Percentiles rank a stretch among this genome's conserved stretches.
Conservation (phyloP, 2,113 vertebrate species). For the Cercopithecus mona region DNA sequence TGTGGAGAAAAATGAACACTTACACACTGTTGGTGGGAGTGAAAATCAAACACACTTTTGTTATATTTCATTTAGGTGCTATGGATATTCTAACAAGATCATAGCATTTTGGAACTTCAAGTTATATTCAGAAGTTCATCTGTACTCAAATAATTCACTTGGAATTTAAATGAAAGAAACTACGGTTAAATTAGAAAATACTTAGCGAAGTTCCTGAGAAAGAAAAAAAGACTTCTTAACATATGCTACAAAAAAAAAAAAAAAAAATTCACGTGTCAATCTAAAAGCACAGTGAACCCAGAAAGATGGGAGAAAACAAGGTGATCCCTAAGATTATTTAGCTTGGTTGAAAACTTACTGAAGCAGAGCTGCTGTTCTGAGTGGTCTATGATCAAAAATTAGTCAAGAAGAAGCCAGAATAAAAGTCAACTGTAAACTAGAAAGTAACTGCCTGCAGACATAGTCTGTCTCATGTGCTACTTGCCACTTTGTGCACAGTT, state of each 20-base stretch:
- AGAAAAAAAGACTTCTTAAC: not conserved
- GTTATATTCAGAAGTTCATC: not conserved
- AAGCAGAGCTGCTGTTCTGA: too few species aligned
- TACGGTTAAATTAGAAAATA: not conserved
- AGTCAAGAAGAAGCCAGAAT: too few species aligned
- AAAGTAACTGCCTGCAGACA: too few species aligned
- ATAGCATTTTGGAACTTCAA: slow-evolving; percentile 24
- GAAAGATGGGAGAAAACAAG: not conserved
- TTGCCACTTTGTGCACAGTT: too few species aligned
- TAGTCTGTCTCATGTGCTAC: too few species aligned
- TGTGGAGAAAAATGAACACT: too few species aligned
- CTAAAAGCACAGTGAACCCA: not conserved
- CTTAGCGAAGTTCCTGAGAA: not conserved
- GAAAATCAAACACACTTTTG: not conserved
- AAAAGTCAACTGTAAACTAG: too few species aligned
- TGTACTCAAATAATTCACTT: not conserved
- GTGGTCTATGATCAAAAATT: too few species aligned
- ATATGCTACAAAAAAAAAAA: not conserved
- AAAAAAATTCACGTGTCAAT: not conserved
- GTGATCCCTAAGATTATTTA: not conserved
- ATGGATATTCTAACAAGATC: not conserved
- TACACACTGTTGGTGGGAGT: too few species aligned
- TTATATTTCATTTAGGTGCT: not conserved
- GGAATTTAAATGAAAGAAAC: slow-evolving; percentile 22
- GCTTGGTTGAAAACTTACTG: too few species aligned